Percentiles rank a stretch among this genome's conserved stretches.
These are phyloP conservation scores for Drosophila flavopinicola DNA, from an alignment of 2,888 invertebrate genomes.

Conservation along the genomic window DNA sequence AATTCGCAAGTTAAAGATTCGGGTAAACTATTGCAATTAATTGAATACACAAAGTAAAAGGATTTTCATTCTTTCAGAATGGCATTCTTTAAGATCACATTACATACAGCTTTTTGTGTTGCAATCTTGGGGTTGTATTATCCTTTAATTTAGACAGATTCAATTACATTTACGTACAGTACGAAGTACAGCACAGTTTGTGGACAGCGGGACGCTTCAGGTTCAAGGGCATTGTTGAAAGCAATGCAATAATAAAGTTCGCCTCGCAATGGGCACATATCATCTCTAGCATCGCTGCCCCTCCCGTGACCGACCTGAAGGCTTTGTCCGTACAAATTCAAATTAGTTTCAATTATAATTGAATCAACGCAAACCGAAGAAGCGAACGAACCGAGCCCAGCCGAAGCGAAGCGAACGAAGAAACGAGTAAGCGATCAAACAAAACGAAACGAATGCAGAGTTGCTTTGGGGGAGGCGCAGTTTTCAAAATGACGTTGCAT, in stretches of 20 bases:
- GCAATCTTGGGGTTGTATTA: slow-evolving; percentile 53
- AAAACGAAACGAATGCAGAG: slow-evolving; percentile 28
- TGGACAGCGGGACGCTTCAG: slow-evolving; percentile 58
- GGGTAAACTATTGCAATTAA: not conserved
- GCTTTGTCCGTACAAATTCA: slow-evolving; percentile 53
- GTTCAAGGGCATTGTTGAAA: slow-evolving; percentile 79
- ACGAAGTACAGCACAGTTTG: slow-evolving; percentile 18
- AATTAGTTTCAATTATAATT: slow-evolving; percentile 83
- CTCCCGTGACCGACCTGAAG: not conserved
- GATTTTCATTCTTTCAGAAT: too few relatives aligned
- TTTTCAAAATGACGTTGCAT: slow-evolving; percentile 59
- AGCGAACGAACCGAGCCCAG: slow-evolving; percentile 50
- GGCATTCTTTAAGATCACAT: not conserved
- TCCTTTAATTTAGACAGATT: slow-evolving; percentile 71
- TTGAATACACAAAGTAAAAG: not conserved
- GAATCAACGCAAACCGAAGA: slow-evolving; percentile 69
- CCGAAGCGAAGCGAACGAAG: slow-evolving; percentile 15
- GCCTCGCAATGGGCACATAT: slow-evolving; percentile 30
- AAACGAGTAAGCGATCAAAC: slow-evolving; percentile 24
- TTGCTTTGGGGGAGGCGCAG: slow-evolving; percentile 33
- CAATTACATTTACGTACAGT: slow-evolving; percentile 46
- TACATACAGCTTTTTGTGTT: slow-evolving; percentile 13
- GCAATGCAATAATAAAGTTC: slow-evolving; percentile 53
- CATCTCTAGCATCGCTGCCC: slow-evolving; percentile 38
- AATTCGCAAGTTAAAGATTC: not conserved